These are phyloP conservation scores for Carollia perspicillata DNA, from an alignment of 2,113 vertebrate species.

Conservation along the genomic window DNA sequence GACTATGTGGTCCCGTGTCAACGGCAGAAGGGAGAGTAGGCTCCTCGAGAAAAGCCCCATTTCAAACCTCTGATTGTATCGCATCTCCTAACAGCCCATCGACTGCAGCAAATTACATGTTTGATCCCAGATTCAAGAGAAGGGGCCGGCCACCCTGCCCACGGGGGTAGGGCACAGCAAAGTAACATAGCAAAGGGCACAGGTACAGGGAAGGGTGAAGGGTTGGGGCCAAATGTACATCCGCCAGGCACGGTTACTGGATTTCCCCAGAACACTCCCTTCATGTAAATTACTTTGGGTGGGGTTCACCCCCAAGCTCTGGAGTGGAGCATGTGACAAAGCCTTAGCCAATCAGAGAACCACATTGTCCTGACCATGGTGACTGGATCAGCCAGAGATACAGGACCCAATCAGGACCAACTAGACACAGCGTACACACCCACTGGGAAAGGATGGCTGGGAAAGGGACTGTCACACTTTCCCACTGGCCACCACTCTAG, in stretches of 20 bases:
- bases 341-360: background rate
- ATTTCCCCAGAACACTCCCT: background rate
- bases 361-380: background rate
- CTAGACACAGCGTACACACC: background rate
- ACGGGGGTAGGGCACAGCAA: background rate
- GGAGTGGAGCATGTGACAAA: background rate
- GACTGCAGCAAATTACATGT: background rate
- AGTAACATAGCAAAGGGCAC: background rate
- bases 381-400: background rate
- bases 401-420: background rate
- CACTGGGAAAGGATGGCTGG: background rate
- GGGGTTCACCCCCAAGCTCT: background rate
- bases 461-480: background rate
- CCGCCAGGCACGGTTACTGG: background rate
- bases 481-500: background rate
- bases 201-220: background rate
- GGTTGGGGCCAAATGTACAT: background rate
- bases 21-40: background rate
- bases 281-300: background rate
- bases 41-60: background rate
- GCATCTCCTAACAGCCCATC: background rate
- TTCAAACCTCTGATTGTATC: background rate
- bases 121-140: background rate
- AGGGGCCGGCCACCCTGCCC: background rate
- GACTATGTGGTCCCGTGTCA: background rate